Evolutionary conservation across 2,888 invertebrate species (phyloP).

Genomic region (Dioctria rufipes): DNA sequence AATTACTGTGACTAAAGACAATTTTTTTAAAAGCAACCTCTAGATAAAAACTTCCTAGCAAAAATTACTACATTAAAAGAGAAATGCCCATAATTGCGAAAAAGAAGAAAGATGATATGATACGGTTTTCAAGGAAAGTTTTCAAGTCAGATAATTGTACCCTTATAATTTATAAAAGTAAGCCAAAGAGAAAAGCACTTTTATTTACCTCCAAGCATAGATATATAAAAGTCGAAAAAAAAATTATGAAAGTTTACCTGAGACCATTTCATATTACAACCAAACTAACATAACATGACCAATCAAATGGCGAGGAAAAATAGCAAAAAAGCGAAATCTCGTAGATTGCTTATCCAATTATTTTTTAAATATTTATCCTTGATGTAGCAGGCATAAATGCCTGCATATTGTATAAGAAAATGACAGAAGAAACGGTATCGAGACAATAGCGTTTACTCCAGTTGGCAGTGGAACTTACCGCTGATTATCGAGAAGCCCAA

Average conservation of each 20-base stretch:
- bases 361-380: conserved; percentile 63
- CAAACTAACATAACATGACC: conserved; percentile 59
- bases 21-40: conserved; percentile 56
- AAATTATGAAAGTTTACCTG: conserved; percentile 59
- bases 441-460: conserved; percentile 59
- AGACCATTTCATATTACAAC: conserved; percentile 60
- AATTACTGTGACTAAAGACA: conserved; percentile 61
- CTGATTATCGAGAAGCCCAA: conserved; percentile 32
- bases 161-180: conserved; percentile 53
- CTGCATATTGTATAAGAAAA: conserved; percentile 62
- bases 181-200: conserved; percentile 48
- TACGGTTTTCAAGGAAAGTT: conserved; percentile 11
- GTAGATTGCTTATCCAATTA: conserved; percentile 62
- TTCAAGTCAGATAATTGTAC: conserved; percentile 45
- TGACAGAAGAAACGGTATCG: conserved; percentile 57
- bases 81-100: not conserved
- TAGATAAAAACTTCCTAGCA: conserved; percentile 59
- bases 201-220: conserved; percentile 43
- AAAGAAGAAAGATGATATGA: conserved; percentile 14
- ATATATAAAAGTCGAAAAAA: conserved; percentile 43
- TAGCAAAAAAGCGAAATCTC: conserved; percentile 61
- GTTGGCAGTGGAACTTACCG: too few relatives aligned
- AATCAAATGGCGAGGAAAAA: conserved; percentile 63
- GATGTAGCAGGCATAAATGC: conserved; percentile 62
- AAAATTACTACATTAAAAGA: conserved; percentile 61